Conservation (phyloP, 2,888 invertebrate species). For the Agonopterix arenella region DNA sequence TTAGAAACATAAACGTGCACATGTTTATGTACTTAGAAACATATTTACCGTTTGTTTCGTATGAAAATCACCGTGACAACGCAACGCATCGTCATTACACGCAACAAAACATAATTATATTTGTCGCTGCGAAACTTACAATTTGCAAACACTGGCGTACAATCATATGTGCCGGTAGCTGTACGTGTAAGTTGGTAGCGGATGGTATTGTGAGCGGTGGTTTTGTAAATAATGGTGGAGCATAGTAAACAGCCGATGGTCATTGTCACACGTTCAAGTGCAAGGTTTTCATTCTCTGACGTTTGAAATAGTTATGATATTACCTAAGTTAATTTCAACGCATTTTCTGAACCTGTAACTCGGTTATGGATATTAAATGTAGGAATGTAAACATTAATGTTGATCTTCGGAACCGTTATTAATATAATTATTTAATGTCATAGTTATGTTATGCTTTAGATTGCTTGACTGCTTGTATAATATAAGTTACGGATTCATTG, state of each 20-base stretch:
- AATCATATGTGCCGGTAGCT: neutral
- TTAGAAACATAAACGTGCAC: too few species aligned
- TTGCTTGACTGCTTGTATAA: too few species aligned
- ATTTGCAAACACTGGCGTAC: neutral
- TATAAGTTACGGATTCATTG: too few species aligned
- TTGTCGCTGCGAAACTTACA: neutral
- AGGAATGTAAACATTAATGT: too few species aligned
- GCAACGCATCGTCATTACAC: neutral
- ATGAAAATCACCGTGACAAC: slow-evolving; percentile 1
- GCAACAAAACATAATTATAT: neutral
- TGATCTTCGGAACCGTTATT: too few species aligned
- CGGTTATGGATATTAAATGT: too few species aligned
- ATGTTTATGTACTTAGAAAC: too few species aligned
- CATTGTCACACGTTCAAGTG: slow-evolving; percentile 1
- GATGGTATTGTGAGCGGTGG: neutral
- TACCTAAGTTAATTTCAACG: too few species aligned
- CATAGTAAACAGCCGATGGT: neutral
- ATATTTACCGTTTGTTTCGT: neutral
- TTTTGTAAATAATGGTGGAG: neutral
- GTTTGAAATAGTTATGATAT: too few species aligned
- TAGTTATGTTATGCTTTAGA: too few species aligned
- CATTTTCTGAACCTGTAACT: too few species aligned
- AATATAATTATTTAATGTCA: too few species aligned
- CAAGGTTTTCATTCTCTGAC: neutral
- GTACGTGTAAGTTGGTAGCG: neutral